phyloP scores from a whole-genome alignment of 30 jellyfish, hydroid and myxozoan species.

The Aurelia sp. region DNA sequence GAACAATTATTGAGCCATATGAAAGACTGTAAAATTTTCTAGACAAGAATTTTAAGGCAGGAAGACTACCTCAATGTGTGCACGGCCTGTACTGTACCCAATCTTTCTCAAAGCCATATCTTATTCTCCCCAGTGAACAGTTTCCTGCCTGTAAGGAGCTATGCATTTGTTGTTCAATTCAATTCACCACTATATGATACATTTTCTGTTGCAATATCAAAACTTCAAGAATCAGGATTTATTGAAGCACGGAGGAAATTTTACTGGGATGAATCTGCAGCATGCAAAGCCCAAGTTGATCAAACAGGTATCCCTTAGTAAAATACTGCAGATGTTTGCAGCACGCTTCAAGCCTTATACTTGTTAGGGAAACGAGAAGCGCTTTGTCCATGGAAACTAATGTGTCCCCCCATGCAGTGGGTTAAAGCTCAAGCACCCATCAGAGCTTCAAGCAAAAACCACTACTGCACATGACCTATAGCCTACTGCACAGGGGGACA shows the following conservation, averaged over 20 bases:
- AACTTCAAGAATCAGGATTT: slow-evolving; percentile 45
- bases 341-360: too few relatives aligned
- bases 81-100: background rate
- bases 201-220: slow-evolving; percentile 28
- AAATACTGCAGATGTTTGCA: background rate
- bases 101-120: background rate
- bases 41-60: too few relatives aligned
- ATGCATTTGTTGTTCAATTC: slow-evolving; percentile 50
- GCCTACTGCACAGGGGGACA: too few relatives aligned
- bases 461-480: too few relatives aligned
- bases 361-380: too few relatives aligned
- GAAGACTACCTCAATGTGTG: too few relatives aligned
- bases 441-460: too few relatives aligned
- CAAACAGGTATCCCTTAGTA: background rate
- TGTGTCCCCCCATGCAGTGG: too few relatives aligned
- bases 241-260: slow-evolving; percentile 25
- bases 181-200: slow-evolving; percentile 46
- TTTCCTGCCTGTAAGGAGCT: slow-evolving; percentile 48
- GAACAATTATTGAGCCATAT: too few relatives aligned
- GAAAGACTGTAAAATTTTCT: too few relatives aligned
- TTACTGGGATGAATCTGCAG: slow-evolving; percentile 39
- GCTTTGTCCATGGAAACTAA: too few relatives aligned
- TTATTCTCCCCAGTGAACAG: slow-evolving; percentile 19
- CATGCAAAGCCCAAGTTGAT: background rate
- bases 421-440: too few relatives aligned